Base-by-base conservation (phyloP, 2,888 invertebrate species). In the Tricholauxania praeusta region DNA sequence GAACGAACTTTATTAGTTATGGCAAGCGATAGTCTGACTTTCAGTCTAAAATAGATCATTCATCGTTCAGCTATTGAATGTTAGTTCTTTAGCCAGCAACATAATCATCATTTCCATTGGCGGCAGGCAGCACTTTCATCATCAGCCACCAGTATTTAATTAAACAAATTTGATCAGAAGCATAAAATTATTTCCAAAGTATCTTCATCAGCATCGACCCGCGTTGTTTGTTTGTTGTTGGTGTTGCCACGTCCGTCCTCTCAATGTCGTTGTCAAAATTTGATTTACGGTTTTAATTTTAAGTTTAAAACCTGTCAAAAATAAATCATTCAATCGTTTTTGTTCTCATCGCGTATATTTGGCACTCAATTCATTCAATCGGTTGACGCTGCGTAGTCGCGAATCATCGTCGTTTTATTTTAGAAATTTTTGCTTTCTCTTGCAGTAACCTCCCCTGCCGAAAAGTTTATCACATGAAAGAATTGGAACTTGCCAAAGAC, bases 231-330 rank as follows among this genome's bases (percentile, higher is more conserved):
- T 10, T 7, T 39, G 39, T 1, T 39, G 39, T 39, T 39, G 39
- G 39, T 39, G 39, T 39, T 39, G 39, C 39, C 10, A 39, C 32
- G 32, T 32, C 32, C 39, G 7, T 10, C 10, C 39, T 39, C 39
- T 6, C 39, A 10, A 8, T 52, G 59, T 48, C n/a, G 55, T 75
- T 78, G 79, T 77, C 79, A 79, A 77, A 82, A 84, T 79, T 84
- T 85, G 85, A 84, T 85, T 84, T 85, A 85, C 82, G 78, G 85
- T 82, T 85, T 84, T 84, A 84, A 84, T 84, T 84, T 84, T 83
- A 84, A 85, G 84, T 85, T 84, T 83, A 85, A 84, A 84, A 84
- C 80, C 82, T 85, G 84, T 85, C 84, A 84, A 84, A 85, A 84
- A 84, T 84, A 84, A 84, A 84, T 84, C 84, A 84, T 84, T 84